Evolutionary conservation across 2,888 invertebrate genomes (phyloP).

Genomic region (Eurois occulta): DNA sequence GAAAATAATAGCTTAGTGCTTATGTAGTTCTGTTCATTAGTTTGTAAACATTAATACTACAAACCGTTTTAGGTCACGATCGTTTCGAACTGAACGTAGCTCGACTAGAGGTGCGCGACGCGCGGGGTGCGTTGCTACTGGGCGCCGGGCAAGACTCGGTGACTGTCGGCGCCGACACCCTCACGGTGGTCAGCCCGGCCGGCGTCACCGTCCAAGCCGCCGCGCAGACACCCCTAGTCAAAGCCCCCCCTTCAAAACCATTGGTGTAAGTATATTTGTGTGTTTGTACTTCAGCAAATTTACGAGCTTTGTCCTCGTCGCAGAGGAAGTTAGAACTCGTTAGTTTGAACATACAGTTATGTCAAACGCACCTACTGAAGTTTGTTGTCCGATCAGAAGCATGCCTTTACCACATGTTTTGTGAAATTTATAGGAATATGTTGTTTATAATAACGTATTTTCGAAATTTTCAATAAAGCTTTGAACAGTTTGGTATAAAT

Average conservation of each 20-base stretch:
- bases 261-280: conserved; percentile 92
- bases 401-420: conserved; percentile 52
- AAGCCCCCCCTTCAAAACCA: conserved; percentile 95
- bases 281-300: conserved; percentile 54
- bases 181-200: conserved; percentile 95
- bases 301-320: conserved; percentile 57
- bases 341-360: conserved; percentile 62
- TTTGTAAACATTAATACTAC: conserved; percentile 17
- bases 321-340: conserved; percentile 64
- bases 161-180: conserved; percentile 94
- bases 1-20: conserved; percentile 6
- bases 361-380: conserved; percentile 58
- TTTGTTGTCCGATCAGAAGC: conserved; percentile 58
- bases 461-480: conserved; percentile 19
- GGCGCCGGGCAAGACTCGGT: conserved; percentile 95
- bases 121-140: conserved; percentile 94
- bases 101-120: conserved; percentile 95
- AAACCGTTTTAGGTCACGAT: conserved; percentile 92
- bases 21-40: conserved; percentile 13
- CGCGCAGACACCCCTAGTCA: conserved; percentile 95
- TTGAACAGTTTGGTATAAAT: not conserved
- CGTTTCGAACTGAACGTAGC: conserved; percentile 95
- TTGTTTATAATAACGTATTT: conserved; percentile 35
- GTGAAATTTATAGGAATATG: conserved; percentile 35
- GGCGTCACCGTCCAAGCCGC: conserved; percentile 96